A percentile compares a stretch with the other conserved stretches of the same genome.
Evolutionary conservation across 2,888 invertebrate species (phyloP).

Genomic region (Trichogramma dendrolimi): DNA sequence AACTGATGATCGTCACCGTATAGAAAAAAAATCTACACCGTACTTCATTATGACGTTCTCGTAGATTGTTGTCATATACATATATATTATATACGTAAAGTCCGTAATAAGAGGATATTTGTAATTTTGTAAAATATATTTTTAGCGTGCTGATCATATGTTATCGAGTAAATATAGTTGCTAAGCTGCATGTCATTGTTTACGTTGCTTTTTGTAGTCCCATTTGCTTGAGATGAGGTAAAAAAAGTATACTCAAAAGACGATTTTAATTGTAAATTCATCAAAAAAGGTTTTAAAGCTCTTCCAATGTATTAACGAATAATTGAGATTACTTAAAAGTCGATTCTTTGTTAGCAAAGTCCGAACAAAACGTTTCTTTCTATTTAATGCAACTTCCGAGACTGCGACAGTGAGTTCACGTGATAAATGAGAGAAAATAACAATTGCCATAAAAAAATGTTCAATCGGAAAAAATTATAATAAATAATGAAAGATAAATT

Average conservation of each 20-base stretch:
- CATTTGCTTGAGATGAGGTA: too few species aligned
- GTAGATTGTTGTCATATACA: background rate
- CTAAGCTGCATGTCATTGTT: too few species aligned
- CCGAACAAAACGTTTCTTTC: background rate
- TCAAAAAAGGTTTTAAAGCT: conserved; percentile 14
- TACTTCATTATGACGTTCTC: conserved; percentile 20
- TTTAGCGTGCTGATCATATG: background rate
- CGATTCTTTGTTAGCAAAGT: background rate
- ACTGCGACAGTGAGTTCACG: conserved; percentile 25
- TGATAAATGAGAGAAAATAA: too few species aligned
- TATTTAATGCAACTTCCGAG: conserved; percentile 17
- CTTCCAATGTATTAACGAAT: conserved; percentile 9
- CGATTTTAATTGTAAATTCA: conserved; percentile 20
- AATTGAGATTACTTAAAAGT: conserved; percentile 10
- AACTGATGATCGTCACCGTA: background rate
- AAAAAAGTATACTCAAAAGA: conserved; percentile 18
- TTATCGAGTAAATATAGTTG: too few species aligned
- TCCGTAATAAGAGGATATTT: conserved; percentile 18
- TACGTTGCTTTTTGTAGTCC: too few species aligned
- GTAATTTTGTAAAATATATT: conserved; percentile 29
- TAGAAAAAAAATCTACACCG: conserved; percentile 13
- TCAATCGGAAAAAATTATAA: conserved; percentile 14
- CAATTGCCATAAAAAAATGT: background rate
- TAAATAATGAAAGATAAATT: conserved; percentile 23
- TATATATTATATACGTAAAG: background rate